These are phyloP conservation scores for Bradypus variegatus DNA, from an alignment of 2,797 vertebrate genomes.

Conservation along the genomic window DNA sequence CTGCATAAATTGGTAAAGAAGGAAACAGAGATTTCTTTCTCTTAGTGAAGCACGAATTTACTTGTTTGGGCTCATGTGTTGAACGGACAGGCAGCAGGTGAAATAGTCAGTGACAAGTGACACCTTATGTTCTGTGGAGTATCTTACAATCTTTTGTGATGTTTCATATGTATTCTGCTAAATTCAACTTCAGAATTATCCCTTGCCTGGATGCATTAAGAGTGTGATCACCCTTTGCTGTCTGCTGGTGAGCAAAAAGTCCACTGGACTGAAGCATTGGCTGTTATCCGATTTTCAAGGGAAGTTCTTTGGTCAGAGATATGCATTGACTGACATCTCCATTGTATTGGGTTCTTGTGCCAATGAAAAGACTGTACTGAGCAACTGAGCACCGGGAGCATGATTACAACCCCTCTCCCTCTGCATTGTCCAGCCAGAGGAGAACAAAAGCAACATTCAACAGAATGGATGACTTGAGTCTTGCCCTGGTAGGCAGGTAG, in stretches of 20 bases:
- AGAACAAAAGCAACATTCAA: not conserved
- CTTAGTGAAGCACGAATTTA: slow-evolving; percentile 15
- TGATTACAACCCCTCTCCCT: not conserved
- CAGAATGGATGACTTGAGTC: not conserved
- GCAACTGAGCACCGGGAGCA: not conserved
- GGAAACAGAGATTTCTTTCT: not conserved
- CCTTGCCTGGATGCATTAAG: slow-evolving; percentile 53
- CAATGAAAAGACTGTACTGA: slow-evolving; percentile 33
- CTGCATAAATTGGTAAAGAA: slow-evolving; percentile 30
- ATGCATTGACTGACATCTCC: not conserved
- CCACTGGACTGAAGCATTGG: slow-evolving; percentile 11
- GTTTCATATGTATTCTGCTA: slow-evolving; percentile 52
- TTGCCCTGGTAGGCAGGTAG: not conserved
- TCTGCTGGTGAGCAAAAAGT: slow-evolving; percentile 43
- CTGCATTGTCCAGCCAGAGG: not conserved
- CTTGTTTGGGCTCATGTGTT: slow-evolving; percentile 28
- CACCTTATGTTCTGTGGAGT: slow-evolving; percentile 49
- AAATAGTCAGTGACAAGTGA: not conserved
- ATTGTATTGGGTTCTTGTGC: slow-evolving; percentile 29
- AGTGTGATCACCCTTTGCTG: not conserved
- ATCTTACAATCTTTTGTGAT: slow-evolving; percentile 60
- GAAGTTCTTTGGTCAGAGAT: slow-evolving; percentile 42
- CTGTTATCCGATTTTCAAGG: slow-evolving; percentile 38
- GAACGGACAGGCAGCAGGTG: slow-evolving; percentile 50
- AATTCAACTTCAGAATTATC: slow-evolving; percentile 62